Percentiles rank a stretch among this genome's conserved stretches.
Evolutionary conservation across 1,140 invertebrate genomes (phyloP).

Genomic region (Drosophila ambigua): DNA sequence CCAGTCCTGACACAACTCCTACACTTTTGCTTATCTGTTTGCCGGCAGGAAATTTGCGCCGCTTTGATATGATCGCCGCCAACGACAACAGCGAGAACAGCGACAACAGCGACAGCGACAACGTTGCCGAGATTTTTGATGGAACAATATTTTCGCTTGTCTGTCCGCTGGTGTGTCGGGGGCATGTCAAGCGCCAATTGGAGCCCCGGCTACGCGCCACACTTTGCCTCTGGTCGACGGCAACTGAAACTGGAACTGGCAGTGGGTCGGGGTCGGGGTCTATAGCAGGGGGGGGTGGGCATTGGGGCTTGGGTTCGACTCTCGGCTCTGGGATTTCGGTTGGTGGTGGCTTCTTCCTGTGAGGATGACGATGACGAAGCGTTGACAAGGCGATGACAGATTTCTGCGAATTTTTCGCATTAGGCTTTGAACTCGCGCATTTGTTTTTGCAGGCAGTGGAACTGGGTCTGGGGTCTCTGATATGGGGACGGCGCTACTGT

Average conservation of each 20-base stretch:
- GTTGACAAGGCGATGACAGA: slow-evolving; percentile 81
- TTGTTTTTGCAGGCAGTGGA: slow-evolving; percentile 58
- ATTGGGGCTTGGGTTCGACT: slow-evolving; percentile 16
- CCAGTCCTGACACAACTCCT: slow-evolving; percentile 32
- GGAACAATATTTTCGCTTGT: slow-evolving; percentile 72
- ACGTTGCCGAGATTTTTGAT: slow-evolving; percentile 70
- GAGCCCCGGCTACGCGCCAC: slow-evolving; percentile 46
- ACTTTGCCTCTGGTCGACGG: slow-evolving; percentile 38
- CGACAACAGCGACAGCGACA: slow-evolving; percentile 35
- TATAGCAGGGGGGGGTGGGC: neutral
- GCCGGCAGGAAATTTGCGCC: slow-evolving; percentile 71
- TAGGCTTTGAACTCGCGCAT: slow-evolving; percentile 79
- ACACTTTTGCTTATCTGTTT: slow-evolving; percentile 54
- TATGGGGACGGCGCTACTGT: slow-evolving; percentile 70
- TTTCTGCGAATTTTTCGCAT: slow-evolving; percentile 81
- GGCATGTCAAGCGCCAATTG: slow-evolving; percentile 69
- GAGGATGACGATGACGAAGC: slow-evolving; percentile 64
- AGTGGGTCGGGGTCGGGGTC: neutral
- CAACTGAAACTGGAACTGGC: slow-evolving; percentile 1
- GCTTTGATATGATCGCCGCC: slow-evolving; percentile 76
- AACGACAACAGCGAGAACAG: slow-evolving; percentile 36
- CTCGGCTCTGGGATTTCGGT: slow-evolving; percentile 5
- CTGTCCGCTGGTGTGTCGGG: slow-evolving; percentile 31
- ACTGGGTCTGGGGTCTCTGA: slow-evolving; percentile 32
- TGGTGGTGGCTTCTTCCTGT: slow-evolving; percentile 49